phyloP scores from a whole-genome alignment of 2,797 vertebrate species.

The Xerus rutilus region DNA sequence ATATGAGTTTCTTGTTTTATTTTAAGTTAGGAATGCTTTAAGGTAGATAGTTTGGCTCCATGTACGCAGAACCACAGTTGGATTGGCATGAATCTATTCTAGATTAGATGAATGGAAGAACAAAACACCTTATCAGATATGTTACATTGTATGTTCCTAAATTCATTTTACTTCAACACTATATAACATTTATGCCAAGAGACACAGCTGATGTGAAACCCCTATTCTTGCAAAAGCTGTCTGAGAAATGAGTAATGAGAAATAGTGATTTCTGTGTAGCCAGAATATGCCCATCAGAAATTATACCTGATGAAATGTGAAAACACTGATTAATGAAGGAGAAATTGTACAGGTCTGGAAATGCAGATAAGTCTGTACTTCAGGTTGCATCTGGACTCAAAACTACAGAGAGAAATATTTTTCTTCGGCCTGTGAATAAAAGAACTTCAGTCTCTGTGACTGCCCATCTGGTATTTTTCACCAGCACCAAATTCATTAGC shows the following conservation, averaged over 20 bases:
- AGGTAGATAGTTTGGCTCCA: neutral
- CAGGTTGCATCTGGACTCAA: slow-evolving; percentile 64
- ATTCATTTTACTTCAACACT: slow-evolving; percentile 19
- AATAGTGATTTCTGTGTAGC: slow-evolving; percentile 49
- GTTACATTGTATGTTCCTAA: neutral
- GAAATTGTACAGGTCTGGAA: slow-evolving; percentile 76
- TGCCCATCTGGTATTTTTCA: slow-evolving; percentile 84
- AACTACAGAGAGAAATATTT: slow-evolving; percentile 30
- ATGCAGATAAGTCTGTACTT: slow-evolving; percentile 64
- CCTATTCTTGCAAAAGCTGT: slow-evolving; percentile 36
- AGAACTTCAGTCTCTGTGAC: slow-evolving; percentile 73
- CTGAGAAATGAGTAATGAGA: slow-evolving; percentile 54
- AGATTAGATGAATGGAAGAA: slow-evolving; percentile 39
- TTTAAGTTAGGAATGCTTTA: neutral
- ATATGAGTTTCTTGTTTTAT: neutral
- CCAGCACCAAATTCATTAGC: slow-evolving; percentile 84
- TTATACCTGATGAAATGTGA: slow-evolving; percentile 69
- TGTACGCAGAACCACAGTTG: neutral
- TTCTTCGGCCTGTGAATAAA: slow-evolving; percentile 72
- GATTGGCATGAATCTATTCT: neutral
- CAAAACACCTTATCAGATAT: neutral
- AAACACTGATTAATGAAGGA: slow-evolving; percentile 67
- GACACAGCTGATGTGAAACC: slow-evolving; percentile 24
- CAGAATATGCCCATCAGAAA: slow-evolving; percentile 49
- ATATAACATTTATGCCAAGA: slow-evolving; percentile 19